These are phyloP conservation scores for Dendrophyllia cribrosa DNA, from an alignment of 64 coral and sea anemone species.

Conservation along the genomic window DNA sequence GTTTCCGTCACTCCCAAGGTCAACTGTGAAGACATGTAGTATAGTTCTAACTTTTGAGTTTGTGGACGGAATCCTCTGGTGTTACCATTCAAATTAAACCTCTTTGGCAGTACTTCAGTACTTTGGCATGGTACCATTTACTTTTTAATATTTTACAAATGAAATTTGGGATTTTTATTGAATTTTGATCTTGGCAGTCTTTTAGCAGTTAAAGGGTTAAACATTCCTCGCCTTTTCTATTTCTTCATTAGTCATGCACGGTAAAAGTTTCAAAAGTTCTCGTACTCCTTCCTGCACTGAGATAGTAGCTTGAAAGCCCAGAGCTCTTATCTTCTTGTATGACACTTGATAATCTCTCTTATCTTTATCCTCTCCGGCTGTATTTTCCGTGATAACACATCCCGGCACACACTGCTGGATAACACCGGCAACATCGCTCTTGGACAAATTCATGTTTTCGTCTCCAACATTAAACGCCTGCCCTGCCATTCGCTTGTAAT, in stretches of 20 bases:
- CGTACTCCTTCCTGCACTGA: slow-evolving; percentile 80
- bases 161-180: too few species aligned
- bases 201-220: background rate
- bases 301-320: slow-evolving; percentile 85
- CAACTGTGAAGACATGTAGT: too few species aligned
- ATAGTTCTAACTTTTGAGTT: too few species aligned
- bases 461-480: slow-evolving; percentile 97
- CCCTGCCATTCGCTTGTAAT: slow-evolving; percentile 80
- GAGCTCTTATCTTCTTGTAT: slow-evolving; percentile 82
- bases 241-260: slow-evolving; percentile 86
- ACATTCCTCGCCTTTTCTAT: slow-evolving; percentile 86
- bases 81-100: too few species aligned
- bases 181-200: too few species aligned
- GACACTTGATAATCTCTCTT: slow-evolving; percentile 97
- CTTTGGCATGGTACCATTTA: too few species aligned
- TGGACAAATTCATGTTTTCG: slow-evolving; percentile 96
- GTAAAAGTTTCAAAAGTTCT: slow-evolving; percentile 91
- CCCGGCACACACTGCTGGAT: slow-evolving; percentile 82
- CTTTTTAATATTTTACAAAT: too few species aligned
- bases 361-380: slow-evolving; percentile 89
- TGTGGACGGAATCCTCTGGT: too few species aligned
- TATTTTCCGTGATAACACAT: slow-evolving; percentile 87
- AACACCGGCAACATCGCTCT: slow-evolving; percentile 79
- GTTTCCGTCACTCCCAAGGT: too few species aligned
- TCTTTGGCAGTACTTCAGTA: too few species aligned